Evolutionary conservation across 2,113 vertebrate genomes (phyloP).

Genomic region (Neoarius graeffei): DNA sequence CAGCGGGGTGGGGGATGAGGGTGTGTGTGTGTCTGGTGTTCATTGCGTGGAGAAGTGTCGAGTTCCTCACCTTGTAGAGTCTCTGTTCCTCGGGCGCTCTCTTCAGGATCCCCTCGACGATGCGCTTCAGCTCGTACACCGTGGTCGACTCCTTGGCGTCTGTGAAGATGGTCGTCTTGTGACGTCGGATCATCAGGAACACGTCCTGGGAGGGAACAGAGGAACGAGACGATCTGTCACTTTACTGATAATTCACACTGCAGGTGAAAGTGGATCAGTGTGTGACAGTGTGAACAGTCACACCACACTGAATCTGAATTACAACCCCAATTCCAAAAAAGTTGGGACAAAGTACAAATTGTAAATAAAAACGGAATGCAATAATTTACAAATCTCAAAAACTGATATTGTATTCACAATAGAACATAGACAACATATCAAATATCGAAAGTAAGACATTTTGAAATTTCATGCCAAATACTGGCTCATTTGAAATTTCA

Average conservation of each 20-base stretch:
- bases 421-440: too few relatives aligned
- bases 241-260: background rate
- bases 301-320: too few relatives aligned
- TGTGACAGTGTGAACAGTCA: background rate
- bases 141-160: constrained; percentile 80
- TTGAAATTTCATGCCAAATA: too few relatives aligned
- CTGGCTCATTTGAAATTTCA: too few relatives aligned
- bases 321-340: too few relatives aligned
- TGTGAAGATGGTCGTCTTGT: constrained; percentile 81
- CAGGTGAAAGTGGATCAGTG: background rate
- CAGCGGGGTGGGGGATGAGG: background rate
- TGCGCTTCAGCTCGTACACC: constrained; percentile 77
- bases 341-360: too few relatives aligned
- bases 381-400: too few relatives aligned
- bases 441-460: too few relatives aligned
- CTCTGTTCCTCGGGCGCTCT: constrained; percentile 77
- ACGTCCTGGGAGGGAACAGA: constrained; percentile 55
- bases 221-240: background rate
- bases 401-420: too few relatives aligned
- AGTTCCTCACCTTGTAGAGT: constrained; percentile 73
- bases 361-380: too few relatives aligned
- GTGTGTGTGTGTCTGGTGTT: background rate
- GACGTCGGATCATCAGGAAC: constrained; percentile 80
- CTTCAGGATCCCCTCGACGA: constrained; percentile 80
- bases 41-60: background rate